Conservation (phyloP, 2,797 vertebrate genomes). For the Phataginus tetradactyla region DNA sequence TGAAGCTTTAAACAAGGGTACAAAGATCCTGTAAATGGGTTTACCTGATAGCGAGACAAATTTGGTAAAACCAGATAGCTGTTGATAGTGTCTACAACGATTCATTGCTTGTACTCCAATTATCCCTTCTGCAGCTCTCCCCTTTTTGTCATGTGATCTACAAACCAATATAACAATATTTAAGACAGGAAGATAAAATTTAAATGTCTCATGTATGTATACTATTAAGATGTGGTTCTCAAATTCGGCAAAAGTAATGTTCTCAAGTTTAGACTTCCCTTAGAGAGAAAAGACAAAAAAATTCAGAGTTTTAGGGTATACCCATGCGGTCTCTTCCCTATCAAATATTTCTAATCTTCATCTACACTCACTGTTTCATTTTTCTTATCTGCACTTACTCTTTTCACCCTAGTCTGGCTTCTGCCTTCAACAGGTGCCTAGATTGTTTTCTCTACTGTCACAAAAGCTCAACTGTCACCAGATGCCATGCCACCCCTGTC, state of each 20-base stretch:
- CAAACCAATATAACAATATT: not conserved
- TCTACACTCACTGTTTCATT: not conserved
- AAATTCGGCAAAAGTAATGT: not conserved
- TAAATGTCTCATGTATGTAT: not conserved
- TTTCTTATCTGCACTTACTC: not conserved
- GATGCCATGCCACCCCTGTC: not conserved
- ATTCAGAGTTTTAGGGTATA: not conserved
- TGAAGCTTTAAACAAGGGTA: not conserved
- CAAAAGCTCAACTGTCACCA: not conserved
- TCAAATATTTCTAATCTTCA: not conserved
- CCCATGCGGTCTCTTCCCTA: not conserved
- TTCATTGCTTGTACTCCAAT: not conserved
- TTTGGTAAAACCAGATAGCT: not conserved
- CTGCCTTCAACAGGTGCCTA: not conserved
- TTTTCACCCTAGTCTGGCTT: not conserved
- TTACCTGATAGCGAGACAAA: not conserved
- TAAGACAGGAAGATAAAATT: not conserved
- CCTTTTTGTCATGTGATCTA: not conserved
- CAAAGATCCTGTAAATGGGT: not conserved
- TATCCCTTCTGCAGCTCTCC: not conserved
- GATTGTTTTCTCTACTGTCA: not conserved
- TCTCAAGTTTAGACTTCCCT: not conserved
- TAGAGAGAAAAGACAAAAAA: not conserved
- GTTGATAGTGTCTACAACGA: not conserved
- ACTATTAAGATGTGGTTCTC: not conserved